A percentile compares a stretch with the other conserved stretches of the same genome.
These are phyloP conservation scores for Hylaeus anthracinus DNA, from an alignment of 1,140 invertebrate genomes.

Conservation along the genomic window DNA sequence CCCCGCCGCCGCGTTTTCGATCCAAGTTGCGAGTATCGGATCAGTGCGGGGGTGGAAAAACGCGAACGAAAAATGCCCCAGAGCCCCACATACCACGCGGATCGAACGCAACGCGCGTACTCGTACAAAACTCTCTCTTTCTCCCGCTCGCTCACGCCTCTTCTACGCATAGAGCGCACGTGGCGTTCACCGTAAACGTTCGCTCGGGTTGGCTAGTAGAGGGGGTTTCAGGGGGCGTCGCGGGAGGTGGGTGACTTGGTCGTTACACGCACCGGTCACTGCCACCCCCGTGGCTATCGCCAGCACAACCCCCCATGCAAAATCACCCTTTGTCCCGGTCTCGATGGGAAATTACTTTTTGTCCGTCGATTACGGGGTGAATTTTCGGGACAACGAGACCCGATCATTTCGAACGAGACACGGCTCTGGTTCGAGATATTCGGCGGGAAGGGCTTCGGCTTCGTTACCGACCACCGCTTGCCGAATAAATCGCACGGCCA, in stretches of 20 bases:
- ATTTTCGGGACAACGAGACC: conserved; percentile 76
- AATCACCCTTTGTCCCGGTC: conserved; percentile 80
- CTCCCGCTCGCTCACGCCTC: conserved; percentile 51
- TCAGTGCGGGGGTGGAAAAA: background rate
- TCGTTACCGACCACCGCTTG: conserved; percentile 15
- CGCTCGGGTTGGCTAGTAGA: conserved; percentile 48
- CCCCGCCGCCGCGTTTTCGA: too few species aligned
- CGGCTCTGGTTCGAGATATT: conserved; percentile 55
- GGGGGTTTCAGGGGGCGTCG: conserved; percentile 16
- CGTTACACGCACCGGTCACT: conserved; percentile 80
- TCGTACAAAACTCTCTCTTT: conserved; percentile 6
- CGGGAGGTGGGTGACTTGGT: conserved; percentile 57
- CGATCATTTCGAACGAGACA: conserved; percentile 75
- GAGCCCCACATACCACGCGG: conserved; percentile 73
- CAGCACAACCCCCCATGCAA: conserved; percentile 73
- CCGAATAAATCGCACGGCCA: conserved; percentile 17
- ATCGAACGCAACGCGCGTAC: conserved; percentile 44
- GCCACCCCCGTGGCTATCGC: conserved; percentile 72
- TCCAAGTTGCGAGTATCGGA: background rate
- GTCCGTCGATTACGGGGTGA: conserved; percentile 79
- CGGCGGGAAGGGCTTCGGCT: conserved; percentile 42
- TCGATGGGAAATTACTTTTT: conserved; percentile 81
- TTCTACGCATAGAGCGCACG: conserved; percentile 72
- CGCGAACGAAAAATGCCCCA: conserved; percentile 70
- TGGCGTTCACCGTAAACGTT: conserved; percentile 70